Evolutionary conservation across 1,140 invertebrate genomes (phyloP), one percentile per base, ranked within the genome.

Genomic region (Caenorhabditis inopinata): DNA sequence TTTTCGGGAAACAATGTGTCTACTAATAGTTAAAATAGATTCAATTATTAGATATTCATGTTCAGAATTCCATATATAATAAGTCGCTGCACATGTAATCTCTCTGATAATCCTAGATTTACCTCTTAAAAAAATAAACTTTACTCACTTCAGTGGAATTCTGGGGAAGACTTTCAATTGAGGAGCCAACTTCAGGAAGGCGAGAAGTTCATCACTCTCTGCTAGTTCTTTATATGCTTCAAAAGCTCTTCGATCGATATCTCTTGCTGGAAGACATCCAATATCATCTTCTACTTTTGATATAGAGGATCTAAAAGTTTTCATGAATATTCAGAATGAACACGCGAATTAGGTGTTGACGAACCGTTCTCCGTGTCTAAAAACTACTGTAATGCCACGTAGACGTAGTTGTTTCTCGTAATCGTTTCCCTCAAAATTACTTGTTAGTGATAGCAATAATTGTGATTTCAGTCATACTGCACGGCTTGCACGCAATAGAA

Each of bases 341-440:
- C 7, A 27, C 2, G 18, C 27, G n/a, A 42, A 25, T 4, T 47
- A 38, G n/a, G 9, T 18, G 45, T 12, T 29, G 0, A 6, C 74
- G 6, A 48, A 81, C 79, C 79, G 51, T 32, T 74, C 79, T 46
- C 79, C 79, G 47, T 81, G 79, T 46, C 79, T 76, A 18, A 76
- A 76, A 12, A 74, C 27, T 12, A 81, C 27, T 21, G 79, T 35
- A 18, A 81, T 32, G 32, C 79, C 79, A 18, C 74, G 46, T 9
- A 81, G 27, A 32, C 46, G 21, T 23, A 80, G 49, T 12, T 68
- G n/a, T 25, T 35, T 68, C 42, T 58, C 51, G 35, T 58, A 46
- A 18, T 53, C 49, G 21, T 51, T 46, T 47, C 76, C 76, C 48
- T 78, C 21, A 21, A 74, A 74, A 21, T 16, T 7, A 74, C 0